phyloP scores from a whole-genome alignment of 2,888 invertebrate species.

The Troides oblongomaculatus region DNA sequence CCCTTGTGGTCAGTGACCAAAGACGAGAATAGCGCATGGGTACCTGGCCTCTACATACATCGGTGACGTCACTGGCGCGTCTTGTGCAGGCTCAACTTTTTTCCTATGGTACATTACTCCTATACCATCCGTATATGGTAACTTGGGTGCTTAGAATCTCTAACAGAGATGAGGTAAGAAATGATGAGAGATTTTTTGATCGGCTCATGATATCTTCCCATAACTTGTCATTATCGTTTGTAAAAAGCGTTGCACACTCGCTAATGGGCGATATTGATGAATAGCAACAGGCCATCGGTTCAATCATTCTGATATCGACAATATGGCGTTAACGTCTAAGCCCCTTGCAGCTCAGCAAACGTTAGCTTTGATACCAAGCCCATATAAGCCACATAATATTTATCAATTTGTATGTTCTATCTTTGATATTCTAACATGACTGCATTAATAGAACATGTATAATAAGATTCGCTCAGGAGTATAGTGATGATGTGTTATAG shows the following conservation, averaged over 20 bases:
- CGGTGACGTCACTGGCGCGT: constrained; percentile 61
- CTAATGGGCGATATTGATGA: not conserved
- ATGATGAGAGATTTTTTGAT: constrained; percentile 11
- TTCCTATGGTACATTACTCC: constrained; percentile 27
- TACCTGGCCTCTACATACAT: constrained; percentile 60
- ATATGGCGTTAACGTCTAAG: not conserved
- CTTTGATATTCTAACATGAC: not conserved
- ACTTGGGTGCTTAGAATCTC: constrained; percentile 14
- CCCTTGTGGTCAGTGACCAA: constrained; percentile 75
- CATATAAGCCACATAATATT: not conserved
- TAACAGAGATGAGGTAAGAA: constrained; percentile 10
- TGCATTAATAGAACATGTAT: no score
- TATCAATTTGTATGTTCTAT: not conserved
- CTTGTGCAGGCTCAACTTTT: constrained; percentile 43
- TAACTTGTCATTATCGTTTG: constrained; percentile 10
- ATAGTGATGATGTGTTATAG: not conserved
- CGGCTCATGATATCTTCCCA: not conserved
- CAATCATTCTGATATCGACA: not conserved
- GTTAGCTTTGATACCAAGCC: not conserved
- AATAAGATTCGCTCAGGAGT: no score
- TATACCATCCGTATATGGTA: constrained; percentile 22
- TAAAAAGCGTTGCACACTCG: not conserved
- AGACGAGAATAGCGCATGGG: constrained; percentile 67
- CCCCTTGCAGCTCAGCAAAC: not conserved
- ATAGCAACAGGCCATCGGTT: not conserved